A percentile compares a stretch with the other conserved stretches of the same genome.
These are phyloP conservation scores for Myrmecobius fasciatus DNA, from an alignment of 2,113 vertebrate species.

Conservation along the genomic window DNA sequence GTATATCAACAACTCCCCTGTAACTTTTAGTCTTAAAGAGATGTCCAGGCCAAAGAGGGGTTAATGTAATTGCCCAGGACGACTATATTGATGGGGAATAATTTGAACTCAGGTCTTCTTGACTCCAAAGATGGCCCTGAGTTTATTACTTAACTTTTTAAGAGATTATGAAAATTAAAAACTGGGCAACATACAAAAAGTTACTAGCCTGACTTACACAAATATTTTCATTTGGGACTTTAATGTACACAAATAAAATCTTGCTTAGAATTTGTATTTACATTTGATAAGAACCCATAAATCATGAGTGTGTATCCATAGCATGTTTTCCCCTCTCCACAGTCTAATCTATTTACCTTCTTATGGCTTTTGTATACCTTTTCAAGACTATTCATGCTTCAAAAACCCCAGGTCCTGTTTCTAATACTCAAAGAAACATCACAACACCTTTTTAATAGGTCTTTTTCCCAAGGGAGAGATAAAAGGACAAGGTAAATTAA, in stretches of 20 bases:
- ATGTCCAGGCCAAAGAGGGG: background rate
- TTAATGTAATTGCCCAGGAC: background rate
- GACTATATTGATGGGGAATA: background rate
- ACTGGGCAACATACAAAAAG: background rate
- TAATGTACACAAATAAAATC: background rate
- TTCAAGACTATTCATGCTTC: slow-evolving; percentile 64
- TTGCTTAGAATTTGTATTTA: slow-evolving; percentile 54
- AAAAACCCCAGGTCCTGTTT: slow-evolving; percentile 70
- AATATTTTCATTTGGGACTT: slow-evolving; percentile 19
- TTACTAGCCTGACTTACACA: background rate
- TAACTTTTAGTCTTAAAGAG: background rate
- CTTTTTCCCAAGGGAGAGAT: slow-evolving; percentile 52
- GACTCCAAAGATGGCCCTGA: background rate
- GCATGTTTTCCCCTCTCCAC: slow-evolving; percentile 51
- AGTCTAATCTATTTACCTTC: slow-evolving; percentile 60
- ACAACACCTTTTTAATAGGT: slow-evolving; percentile 76
- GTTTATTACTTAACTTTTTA: background rate
- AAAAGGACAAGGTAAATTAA: slow-evolving; percentile 71
- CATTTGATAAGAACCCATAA: slow-evolving; percentile 15
- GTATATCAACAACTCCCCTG: background rate
- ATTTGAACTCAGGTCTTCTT: background rate
- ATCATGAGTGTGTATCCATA: background rate
- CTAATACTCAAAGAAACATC: slow-evolving; percentile 74
- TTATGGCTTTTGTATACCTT: slow-evolving; percentile 59
- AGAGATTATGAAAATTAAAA: background rate